Evolutionary conservation across 2,113 vertebrate species (phyloP).

Genomic region (Myiozetetes cayanensis): DNA sequence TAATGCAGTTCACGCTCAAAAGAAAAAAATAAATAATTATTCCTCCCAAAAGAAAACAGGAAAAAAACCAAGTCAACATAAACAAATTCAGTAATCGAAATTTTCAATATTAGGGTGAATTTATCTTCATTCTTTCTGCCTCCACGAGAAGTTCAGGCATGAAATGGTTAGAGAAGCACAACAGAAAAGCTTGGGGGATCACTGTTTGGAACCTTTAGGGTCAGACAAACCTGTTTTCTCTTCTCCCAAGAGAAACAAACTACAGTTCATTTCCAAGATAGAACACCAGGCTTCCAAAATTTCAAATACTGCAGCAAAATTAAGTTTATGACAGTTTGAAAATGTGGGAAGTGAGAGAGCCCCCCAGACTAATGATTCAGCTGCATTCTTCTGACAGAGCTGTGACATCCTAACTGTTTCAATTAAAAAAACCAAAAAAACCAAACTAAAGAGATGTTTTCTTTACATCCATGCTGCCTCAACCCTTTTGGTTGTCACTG

Average conservation of each 20-base stretch:
- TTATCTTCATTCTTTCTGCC: not conserved
- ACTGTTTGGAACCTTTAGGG: not conserved
- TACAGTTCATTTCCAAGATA: not conserved
- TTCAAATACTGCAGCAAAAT: not conserved
- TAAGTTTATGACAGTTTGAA: not conserved
- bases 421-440: not conserved
- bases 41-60: not conserved
- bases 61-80: not conserved
- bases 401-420: not conserved
- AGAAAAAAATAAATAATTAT: conserved; percentile 16
- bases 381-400: not conserved
- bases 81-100: not conserved
- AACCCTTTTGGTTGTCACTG: not conserved
- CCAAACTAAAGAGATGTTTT: not conserved
- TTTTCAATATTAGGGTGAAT: not conserved
- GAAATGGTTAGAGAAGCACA: not conserved
- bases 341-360: not conserved
- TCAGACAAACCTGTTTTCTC: not conserved
- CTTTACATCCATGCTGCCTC: not conserved
- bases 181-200: not conserved
- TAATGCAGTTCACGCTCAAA: not conserved
- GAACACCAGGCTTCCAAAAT: not conserved
- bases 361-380: not conserved
- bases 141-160: not conserved
- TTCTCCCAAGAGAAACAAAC: not conserved